These are phyloP conservation scores for Actinopyga echinites DNA, from an alignment of 53 echinoderm and acorn worm genomes.

Conservation along the genomic window DNA sequence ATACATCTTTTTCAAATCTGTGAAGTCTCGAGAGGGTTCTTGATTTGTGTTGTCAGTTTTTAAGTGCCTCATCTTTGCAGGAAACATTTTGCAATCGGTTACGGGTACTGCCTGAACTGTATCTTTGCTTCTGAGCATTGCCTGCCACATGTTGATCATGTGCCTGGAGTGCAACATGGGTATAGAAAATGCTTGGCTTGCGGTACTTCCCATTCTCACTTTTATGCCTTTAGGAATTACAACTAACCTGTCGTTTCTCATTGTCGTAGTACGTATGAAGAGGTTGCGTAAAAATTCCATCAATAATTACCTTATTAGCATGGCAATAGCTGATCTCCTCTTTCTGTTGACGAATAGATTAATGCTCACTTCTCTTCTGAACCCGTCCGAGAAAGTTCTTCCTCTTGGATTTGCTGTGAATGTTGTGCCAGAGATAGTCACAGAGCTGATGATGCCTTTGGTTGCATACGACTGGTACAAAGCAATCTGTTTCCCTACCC, in stretches of 20 bases:
- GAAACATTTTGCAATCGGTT: too few relatives aligned
- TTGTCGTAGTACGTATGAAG: neutral
- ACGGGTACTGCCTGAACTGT: too few relatives aligned
- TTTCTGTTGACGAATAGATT: neutral
- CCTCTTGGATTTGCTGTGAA: neutral
- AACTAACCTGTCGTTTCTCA: neutral
- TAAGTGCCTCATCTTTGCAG: too few relatives aligned
- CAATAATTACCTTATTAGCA: slow-evolving; percentile 8
- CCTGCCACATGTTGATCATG: too few relatives aligned
- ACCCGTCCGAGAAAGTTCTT: neutral
- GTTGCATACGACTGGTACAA: slow-evolving; percentile 25
- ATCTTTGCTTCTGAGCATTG: too few relatives aligned
- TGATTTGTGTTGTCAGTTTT: too few relatives aligned
- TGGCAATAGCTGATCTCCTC: neutral
- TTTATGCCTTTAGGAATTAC: neutral
- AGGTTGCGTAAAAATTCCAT: neutral
- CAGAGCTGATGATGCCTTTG: slow-evolving; percentile 17
- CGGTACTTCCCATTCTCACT: neutral
- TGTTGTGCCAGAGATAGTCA: neutral
- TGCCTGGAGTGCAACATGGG: too few relatives aligned
- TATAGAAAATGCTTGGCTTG: too few relatives aligned
- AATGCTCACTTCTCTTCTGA: neutral
- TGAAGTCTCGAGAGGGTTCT: too few relatives aligned
- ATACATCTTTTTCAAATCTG: too few relatives aligned
- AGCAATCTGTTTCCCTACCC: neutral